Conservation (phyloP, 2,113 vertebrate species). For the Cettia cetti region DNA sequence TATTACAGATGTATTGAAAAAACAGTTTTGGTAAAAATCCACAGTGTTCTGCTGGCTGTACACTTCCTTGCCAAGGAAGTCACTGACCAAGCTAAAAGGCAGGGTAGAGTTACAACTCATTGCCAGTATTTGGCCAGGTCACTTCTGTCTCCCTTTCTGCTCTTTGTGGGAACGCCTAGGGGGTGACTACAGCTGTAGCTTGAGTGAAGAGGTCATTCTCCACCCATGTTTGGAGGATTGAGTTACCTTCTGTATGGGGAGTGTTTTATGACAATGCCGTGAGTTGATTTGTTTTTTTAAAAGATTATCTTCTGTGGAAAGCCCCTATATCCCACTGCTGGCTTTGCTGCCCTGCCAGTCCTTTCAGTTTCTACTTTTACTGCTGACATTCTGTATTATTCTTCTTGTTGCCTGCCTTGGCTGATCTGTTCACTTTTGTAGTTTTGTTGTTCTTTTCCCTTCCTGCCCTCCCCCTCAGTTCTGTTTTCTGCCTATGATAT, state of each 20-base stretch:
- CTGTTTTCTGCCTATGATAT: slow-evolving; percentile 3
- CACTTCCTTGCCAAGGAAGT: not conserved
- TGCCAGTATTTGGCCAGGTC: not conserved
- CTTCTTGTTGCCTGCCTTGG: not conserved
- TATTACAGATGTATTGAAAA: not conserved
- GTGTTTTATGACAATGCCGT: not conserved
- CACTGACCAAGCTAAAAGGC: not conserved
- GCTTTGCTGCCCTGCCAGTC: not conserved
- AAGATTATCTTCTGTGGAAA: not conserved
- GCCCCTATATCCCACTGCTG: not conserved
- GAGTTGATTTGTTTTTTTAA: slow-evolving; percentile 8
- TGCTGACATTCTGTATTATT: not conserved
- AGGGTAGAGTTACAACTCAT: not conserved
- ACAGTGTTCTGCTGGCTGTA: not conserved
- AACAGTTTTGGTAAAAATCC: not conserved
- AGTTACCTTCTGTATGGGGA: not conserved
- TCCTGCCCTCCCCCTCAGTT: not conserved
- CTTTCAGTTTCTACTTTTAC: not conserved
- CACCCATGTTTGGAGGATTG: not conserved
- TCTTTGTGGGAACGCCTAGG: not conserved
- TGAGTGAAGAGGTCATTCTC: not conserved
- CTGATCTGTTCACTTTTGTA: not conserved
- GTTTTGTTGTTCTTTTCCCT: not conserved
- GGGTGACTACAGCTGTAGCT: not conserved
- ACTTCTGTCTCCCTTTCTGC: not conserved